Evolutionary conservation across 2,797 vertebrate species (phyloP).

Genomic region (Lutjanus campechanus): DNA sequence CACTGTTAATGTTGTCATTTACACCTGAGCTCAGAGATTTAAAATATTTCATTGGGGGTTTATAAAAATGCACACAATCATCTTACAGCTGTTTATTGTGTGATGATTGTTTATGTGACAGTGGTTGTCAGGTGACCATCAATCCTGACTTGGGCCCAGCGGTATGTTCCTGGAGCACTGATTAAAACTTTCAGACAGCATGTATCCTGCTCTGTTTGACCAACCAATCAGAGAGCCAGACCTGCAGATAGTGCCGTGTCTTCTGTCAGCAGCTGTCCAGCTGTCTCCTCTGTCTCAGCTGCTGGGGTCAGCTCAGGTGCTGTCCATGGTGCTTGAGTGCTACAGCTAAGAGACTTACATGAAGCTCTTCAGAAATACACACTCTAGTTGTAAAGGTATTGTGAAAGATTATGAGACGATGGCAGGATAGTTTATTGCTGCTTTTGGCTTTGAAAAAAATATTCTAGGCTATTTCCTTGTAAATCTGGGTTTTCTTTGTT

Average conservation of each 20-base stretch:
- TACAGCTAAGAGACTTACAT: background rate
- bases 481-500: no score
- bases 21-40: no score
- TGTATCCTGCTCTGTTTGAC: background rate
- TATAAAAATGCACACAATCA: background rate
- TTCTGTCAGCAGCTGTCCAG: constrained; percentile 19
- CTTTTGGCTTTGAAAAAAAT: no score
- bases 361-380: background rate
- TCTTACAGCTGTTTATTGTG: no score
- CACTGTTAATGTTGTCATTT: background rate
- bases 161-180: background rate
- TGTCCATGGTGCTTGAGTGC: constrained; percentile 31
- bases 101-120: background rate
- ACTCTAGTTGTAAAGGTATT: background rate
- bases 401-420: background rate
- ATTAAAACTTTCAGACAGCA: background rate
- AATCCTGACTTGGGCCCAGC: background rate
- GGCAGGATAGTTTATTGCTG: background rate
- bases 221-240: background rate
- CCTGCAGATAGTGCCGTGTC: background rate
- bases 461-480: no score
- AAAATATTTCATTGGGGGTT: background rate
- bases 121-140: background rate
- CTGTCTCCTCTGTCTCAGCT: constrained; percentile 6
- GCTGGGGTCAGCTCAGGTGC: background rate